Evolutionary conservation across 2,888 invertebrate species (phyloP), one percentile per base, ranked within the genome.

Genomic region (Xanthostigma xanthostigma): DNA sequence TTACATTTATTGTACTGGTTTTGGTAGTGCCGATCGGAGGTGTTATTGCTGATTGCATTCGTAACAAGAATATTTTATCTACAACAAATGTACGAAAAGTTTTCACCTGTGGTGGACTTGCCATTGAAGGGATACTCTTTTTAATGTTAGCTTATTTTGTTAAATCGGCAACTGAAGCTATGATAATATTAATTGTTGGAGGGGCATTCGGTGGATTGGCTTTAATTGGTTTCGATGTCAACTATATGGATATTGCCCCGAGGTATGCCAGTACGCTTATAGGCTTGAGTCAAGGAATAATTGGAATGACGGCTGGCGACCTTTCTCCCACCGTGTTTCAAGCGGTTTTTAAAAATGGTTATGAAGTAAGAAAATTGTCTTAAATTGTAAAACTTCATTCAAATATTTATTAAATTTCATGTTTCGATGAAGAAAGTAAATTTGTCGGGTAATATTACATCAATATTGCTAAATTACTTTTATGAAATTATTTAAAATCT

Each of bases 51-150:
- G 98, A 99, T 74, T 80, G 87, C 62, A 70, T 97, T 52, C 79
- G 97, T n/a, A 86, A 84, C 63, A 84, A 85, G 58, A 87, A 87
- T 54, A 84, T 89, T 51, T 76, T 97, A 67, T 80, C 89, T 1
- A 97, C 97, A 2, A 98, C 97, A 2, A 86, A 84, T 62, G 97
- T 97, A 40, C 72, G 98, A 48, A 98, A 98, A 65, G 73, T 98
- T 1, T 98, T 99, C 76, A 99, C 99, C 68, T 99, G 98, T 63
- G 97, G 98, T 51, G 98, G 98, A 13, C 99, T 99, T 61, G 98
- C 98, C 6, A 81, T 97, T 76, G 98, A 98, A 66, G 98, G 97
- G 0, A 71, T 95, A 43, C 99, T 98, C 72, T 90, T 98, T 62
- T 73, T 98, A 5, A 84, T 96, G 33, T 93, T 98, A 41, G 97